phyloP scores from a whole-genome alignment of 2,888 invertebrate species.

The Tinea trinotella region DNA sequence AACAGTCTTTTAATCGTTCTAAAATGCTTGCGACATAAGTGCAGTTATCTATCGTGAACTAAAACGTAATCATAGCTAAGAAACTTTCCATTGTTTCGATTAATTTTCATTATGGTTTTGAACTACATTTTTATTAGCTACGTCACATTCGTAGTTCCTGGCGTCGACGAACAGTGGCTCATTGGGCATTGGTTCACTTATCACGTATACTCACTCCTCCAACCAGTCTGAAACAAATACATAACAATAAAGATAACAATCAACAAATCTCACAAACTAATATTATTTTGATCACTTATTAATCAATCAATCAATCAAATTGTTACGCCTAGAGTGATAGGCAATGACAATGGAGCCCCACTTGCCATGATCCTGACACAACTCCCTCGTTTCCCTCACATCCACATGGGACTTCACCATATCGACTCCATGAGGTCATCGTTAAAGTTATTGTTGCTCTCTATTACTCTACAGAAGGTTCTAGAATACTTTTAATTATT shows the following conservation, averaged over 20 bases:
- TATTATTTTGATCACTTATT: too few species aligned
- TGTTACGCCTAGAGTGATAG: too few species aligned
- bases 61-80: slow-evolving; percentile 47
- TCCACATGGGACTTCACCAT: too few species aligned
- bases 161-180: slow-evolving; percentile 14
- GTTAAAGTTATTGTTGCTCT: too few species aligned
- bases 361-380: too few species aligned
- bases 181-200: slow-evolving; percentile 63
- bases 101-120: not conserved
- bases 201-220: slow-evolving; percentile 96
- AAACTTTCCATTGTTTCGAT: slow-evolving; percentile 7
- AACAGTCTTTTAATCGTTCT: slow-evolving; percentile 53
- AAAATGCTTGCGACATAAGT: slow-evolving; percentile 1
- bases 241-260: too few species aligned
- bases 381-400: too few species aligned
- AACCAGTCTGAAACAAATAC: slow-evolving; percentile 83
- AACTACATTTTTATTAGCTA: not conserved
- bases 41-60: slow-evolving; percentile 25
- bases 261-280: too few species aligned
- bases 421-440: not conserved
- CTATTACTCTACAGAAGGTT: too few species aligned
- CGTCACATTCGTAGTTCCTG: slow-evolving; percentile 13
- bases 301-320: too few species aligned
- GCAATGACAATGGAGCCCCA: too few species aligned
- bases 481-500: not conserved